Evolutionary conservation across 2,888 invertebrate species (phyloP).

Genomic region (Drymonia ruficornis): DNA sequence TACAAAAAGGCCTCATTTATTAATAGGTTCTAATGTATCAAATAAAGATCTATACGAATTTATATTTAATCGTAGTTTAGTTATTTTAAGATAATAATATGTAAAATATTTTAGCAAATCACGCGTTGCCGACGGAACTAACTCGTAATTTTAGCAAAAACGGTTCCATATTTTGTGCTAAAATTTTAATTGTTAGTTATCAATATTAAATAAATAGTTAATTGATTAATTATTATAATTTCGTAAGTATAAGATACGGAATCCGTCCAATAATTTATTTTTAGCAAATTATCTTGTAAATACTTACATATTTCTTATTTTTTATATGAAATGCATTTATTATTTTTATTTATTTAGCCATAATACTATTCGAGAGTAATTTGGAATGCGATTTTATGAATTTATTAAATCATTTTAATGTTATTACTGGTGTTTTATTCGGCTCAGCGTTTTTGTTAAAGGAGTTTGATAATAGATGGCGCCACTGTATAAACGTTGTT

Average conservation of each 20-base stretch:
- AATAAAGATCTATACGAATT: slow-evolving; percentile 34
- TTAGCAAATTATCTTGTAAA: slow-evolving; percentile 53
- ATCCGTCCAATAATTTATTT: slow-evolving; percentile 52
- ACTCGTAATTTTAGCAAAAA: neutral
- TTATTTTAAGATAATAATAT: no score
- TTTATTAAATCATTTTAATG: slow-evolving; percentile 45
- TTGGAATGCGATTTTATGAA: slow-evolving; percentile 41
- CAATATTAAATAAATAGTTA: neutral
- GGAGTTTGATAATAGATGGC: slow-evolving; percentile 37
- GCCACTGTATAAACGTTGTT: slow-evolving; percentile 8
- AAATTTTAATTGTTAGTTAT: neutral
- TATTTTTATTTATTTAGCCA: slow-evolving; percentile 68
- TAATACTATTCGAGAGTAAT: slow-evolving; percentile 40
- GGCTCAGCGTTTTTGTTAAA: no score
- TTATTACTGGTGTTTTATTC: slow-evolving; percentile 18
- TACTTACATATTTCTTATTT: slow-evolving; percentile 34
- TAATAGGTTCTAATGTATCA: neutral
- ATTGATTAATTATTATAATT: neutral
- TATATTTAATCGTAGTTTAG: slow-evolving; percentile 30
- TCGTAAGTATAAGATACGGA: slow-evolving; percentile 25
- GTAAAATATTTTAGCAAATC: slow-evolving; percentile 27
- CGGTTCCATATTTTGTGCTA: neutral
- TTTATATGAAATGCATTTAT: slow-evolving; percentile 63
- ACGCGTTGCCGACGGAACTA: slow-evolving; percentile 22
- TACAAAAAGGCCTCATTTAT: neutral